Evolutionary conservation across 2,113 vertebrate species (phyloP), one percentile per base, ranked within the genome.

Genomic region (Thermophis baileyi): DNA sequence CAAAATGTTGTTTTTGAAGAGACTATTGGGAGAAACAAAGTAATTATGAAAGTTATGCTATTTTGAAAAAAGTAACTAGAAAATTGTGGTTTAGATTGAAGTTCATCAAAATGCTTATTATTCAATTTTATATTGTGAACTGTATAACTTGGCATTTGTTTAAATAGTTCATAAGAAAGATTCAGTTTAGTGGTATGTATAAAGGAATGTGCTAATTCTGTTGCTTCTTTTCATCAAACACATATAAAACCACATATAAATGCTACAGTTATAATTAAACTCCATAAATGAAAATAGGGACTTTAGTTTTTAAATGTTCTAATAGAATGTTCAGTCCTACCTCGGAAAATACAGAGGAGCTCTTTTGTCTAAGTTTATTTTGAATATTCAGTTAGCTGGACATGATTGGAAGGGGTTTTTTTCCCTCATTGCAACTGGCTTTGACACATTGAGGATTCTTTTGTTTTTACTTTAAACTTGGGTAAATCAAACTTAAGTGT

Each of bases 21-120:
- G 95, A 90, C 97, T 96, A 3, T 94, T 94, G 98, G 97, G 97
- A 97, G 95, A 97, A 97, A 97, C 95, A 94, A 96, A 98, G 96
- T 97, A 97, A 97, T 98, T 98, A 97, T 95, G 63, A 97, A 97
- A 97, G 97, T 98, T 97, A 94, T 69, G 93, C 95, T 95, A 92
- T 97, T 97, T 95, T 93, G 92, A 94, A 87, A 93, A 96, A 93
- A 96, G 88, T 90, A 94, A 95, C 95, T 96, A 94, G 90, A 89
- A 86, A 69, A 46, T 16, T 18, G 89, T 85, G 94, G 50, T 87
- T 24, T 44, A 74, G 30, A 53, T 95, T 95, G 95, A 40, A 96
- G 85, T 93, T 92, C 20, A 94, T 35, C 49, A 53, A 91, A 90
- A 16, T 53, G 47, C 90, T 94, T 85, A 93, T 94, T 90, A 94